Percentiles rank a stretch among this genome's conserved stretches.
phyloP scores from a whole-genome alignment of 2,797 vertebrate species.

The Chaunax sp. region DNA sequence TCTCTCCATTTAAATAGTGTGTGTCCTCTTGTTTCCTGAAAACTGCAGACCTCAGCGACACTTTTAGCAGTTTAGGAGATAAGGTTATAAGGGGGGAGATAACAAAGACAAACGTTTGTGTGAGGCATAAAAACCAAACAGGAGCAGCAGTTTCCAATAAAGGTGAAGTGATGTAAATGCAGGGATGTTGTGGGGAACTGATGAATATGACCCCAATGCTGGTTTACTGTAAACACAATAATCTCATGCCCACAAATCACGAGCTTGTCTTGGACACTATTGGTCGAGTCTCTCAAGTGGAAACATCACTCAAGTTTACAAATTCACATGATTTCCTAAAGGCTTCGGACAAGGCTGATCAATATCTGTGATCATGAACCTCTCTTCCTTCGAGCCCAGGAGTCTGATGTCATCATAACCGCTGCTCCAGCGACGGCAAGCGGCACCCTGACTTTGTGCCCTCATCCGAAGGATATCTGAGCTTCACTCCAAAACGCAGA shows the following conservation, averaged over 20 bases:
- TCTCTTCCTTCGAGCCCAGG: conserved; percentile 31
- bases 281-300: conserved; percentile 45
- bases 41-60: conserved; percentile 67
- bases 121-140: conserved; percentile 37
- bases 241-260: conserved; percentile 41
- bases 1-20: conserved; percentile 57
- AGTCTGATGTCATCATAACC: conserved; percentile 58
- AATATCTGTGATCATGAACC: conserved; percentile 55
- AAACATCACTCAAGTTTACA: conserved; percentile 66
- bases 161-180: conserved; percentile 52
- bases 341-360: conserved; percentile 51
- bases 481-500: conserved; percentile 47
- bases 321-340: conserved; percentile 54
- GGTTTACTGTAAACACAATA: conserved; percentile 57
- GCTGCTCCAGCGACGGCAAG: conserved; percentile 23
- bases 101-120: conserved; percentile 41
- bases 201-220: conserved; percentile 52
- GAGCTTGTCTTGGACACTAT: conserved; percentile 24
- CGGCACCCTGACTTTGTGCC: conserved; percentile 47
- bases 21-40: conserved; percentile 56
- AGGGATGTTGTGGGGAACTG: conserved; percentile 4
- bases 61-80: conserved; percentile 56
- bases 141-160: conserved; percentile 42
- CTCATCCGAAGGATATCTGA: conserved; percentile 47
- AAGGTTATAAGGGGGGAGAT: conserved; percentile 59